A percentile compares a stretch with the other conserved stretches of the same genome.
Evolutionary conservation across 2,888 invertebrate species (phyloP).

Genomic region (Archips xylosteana): DNA sequence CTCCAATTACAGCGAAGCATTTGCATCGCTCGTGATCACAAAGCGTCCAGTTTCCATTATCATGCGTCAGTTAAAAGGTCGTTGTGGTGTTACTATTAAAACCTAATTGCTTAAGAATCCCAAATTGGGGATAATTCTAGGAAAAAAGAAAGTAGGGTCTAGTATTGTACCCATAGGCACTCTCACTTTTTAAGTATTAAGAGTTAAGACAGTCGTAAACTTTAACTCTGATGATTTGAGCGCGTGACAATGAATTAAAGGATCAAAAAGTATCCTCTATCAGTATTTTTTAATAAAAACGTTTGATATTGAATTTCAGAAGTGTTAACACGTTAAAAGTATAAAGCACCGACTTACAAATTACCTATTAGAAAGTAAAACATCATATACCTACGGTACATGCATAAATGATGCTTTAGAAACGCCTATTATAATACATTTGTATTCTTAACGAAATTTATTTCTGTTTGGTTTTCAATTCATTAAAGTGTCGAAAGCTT

Average conservation of each 20-base stretch:
- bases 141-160: neutral
- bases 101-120: neutral
- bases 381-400: no score
- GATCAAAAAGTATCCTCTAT: no score
- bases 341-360: no score
- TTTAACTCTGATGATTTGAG: neutral
- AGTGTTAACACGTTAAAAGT: no score
- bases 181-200: neutral
- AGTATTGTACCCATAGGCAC: neutral
- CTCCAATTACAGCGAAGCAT: slow-evolving; percentile 9
- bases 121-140: neutral
- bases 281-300: no score
- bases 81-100: neutral
- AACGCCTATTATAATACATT: neutral
- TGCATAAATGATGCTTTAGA: no score
- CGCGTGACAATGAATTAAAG: neutral
- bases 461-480: neutral
- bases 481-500: neutral
- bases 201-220: neutral
- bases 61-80: neutral
- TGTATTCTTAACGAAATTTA: neutral
- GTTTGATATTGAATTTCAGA: no score
- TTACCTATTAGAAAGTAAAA: no score
- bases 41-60: neutral
- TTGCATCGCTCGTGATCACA: neutral